Conservation (phyloP, 2,888 invertebrate species). For the Drosophila quinaria region DNA sequence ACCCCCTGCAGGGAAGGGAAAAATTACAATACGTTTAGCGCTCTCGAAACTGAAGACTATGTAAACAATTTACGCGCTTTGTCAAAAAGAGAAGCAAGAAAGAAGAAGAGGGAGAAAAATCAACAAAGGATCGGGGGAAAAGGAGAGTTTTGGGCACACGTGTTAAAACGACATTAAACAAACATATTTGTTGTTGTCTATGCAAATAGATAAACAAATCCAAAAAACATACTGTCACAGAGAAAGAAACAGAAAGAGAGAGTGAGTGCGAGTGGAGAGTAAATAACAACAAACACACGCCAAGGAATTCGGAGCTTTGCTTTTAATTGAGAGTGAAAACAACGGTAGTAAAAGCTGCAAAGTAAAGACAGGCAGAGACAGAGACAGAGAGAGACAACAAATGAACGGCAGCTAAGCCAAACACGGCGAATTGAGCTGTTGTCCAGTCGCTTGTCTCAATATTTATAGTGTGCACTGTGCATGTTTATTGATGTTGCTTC, state of each 20-base stretch:
- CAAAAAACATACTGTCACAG: constrained; percentile 9
- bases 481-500: constrained; percentile 38
- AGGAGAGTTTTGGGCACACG: constrained; percentile 55
- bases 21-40: constrained; percentile 3
- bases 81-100: constrained; percentile 24
- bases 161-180: constrained; percentile 64
- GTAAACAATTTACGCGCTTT: constrained; percentile 66
- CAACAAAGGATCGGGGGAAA: constrained; percentile 43
- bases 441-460: constrained; percentile 40
- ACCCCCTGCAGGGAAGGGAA: background rate
- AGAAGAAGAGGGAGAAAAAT: constrained; percentile 45
- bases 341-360: constrained; percentile 31
- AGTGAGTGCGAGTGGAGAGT: background rate
- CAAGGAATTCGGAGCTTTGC: constrained; percentile 44
- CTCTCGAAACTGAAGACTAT: constrained; percentile 40
- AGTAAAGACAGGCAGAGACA: background rate
- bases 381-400: constrained; percentile 22
- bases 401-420: constrained; percentile 38
- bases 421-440: constrained; percentile 54
- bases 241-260: background rate
- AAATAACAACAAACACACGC: constrained; percentile 32
- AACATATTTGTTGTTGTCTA: constrained; percentile 69
- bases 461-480: constrained; percentile 56
- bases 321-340: constrained; percentile 68
- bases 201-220: constrained; percentile 75